Evolutionary conservation across 2,113 vertebrate species (phyloP).

Genomic region (Turdus rufiventris): DNA sequence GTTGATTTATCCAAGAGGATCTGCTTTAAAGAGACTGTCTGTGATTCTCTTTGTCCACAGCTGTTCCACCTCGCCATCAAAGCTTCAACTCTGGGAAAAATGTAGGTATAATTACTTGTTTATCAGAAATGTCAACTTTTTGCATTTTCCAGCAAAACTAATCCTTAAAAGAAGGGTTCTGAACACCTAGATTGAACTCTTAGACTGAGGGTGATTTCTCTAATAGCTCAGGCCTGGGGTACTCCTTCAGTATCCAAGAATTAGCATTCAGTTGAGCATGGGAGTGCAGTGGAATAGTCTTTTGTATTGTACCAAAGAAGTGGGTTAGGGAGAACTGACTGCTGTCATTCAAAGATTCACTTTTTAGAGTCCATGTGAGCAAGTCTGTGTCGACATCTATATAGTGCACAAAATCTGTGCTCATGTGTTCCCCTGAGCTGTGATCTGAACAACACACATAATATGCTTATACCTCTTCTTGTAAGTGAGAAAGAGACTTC

Average conservation of each 20-base stretch:
- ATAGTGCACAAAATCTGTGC: background rate
- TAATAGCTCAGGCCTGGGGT: background rate
- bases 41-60: background rate
- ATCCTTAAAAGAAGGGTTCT: background rate
- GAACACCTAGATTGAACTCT: background rate
- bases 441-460: background rate
- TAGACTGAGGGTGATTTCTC: background rate
- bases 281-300: background rate
- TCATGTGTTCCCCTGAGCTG: background rate
- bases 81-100: background rate
- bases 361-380: background rate
- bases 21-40: background rate
- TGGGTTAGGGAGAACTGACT: background rate
- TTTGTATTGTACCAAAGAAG: background rate
- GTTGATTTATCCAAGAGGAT: background rate
- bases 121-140: background rate
- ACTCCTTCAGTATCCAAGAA: background rate
- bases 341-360: background rate
- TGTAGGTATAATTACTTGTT: background rate
- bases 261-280: background rate
- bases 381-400: background rate
- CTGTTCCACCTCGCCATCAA: background rate
- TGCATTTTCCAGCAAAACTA: background rate
- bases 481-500: background rate
- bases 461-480: background rate